phyloP scores from a whole-genome alignment of 2,888 invertebrate species.

The Tiphia femorata region DNA sequence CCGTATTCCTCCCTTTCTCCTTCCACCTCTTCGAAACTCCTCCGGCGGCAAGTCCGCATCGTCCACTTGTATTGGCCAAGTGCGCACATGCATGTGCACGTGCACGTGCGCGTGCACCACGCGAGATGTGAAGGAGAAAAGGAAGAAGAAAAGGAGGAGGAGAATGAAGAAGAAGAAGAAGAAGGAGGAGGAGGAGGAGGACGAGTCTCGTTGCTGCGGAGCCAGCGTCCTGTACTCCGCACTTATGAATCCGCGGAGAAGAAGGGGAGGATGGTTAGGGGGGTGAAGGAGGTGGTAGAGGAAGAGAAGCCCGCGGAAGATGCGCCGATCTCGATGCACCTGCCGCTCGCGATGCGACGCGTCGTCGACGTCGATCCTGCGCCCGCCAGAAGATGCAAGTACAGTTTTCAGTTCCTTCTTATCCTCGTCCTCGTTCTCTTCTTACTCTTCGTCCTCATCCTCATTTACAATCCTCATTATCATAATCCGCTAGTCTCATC shows the following conservation, averaged over 20 bases:
- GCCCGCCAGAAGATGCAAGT: constrained; percentile 11
- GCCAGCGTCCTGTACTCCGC: constrained; percentile 14
- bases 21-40: not conserved
- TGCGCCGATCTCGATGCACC: constrained; percentile 39
- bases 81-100: not conserved
- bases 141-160: constrained; percentile 16
- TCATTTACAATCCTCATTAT: not conserved
- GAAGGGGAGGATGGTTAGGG: not conserved
- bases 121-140: constrained; percentile 7
- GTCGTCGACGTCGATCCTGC: constrained; percentile 26
- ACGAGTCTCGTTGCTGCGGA: constrained; percentile 19
- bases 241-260: too few species aligned
- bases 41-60: constrained; percentile 3
- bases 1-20: constrained; percentile 13
- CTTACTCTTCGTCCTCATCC: not conserved
- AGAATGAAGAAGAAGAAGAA: constrained; percentile 10
- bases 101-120: constrained; percentile 16
- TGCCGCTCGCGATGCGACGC: constrained; percentile 30
- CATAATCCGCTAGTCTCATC: too few species aligned
- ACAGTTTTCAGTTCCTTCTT: too few species aligned
- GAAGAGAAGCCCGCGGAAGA: constrained; percentile 23
- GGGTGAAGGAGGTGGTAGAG: constrained; percentile 2
- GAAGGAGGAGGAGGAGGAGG: constrained; percentile 23
- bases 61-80: not conserved
- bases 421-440: too few species aligned